Conservation (phyloP, 64 coral and sea anemone genomes). For the Montipora capricornis region DNA sequence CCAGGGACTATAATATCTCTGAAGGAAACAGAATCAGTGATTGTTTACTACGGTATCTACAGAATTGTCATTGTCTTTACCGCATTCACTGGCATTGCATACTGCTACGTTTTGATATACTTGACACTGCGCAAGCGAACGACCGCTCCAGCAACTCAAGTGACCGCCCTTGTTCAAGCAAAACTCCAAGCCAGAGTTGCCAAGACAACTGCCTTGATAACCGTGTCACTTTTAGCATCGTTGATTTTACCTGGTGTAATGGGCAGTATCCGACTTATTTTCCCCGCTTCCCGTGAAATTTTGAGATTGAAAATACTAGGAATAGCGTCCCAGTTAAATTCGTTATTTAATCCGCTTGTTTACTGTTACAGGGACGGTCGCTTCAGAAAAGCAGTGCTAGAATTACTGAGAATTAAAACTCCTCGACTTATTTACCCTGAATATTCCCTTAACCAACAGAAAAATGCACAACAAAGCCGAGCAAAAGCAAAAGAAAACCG, state of each 20-base stretch:
- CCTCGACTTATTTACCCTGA: too few relatives aligned
- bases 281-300: background rate
- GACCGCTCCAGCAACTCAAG: background rate
- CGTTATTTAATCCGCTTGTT: background rate
- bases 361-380: background rate
- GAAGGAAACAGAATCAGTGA: background rate
- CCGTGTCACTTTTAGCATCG: background rate
- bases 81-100: background rate
- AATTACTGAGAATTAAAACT: background rate
- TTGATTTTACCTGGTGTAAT: background rate
- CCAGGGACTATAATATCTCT: background rate
- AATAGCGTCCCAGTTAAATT: background rate
- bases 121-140: background rate
- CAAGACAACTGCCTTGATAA: background rate
- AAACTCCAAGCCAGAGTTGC: background rate
- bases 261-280: background rate
- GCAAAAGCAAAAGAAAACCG: too few relatives aligned
- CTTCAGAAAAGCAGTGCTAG: background rate
- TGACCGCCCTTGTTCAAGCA: background rate
- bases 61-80: too few relatives aligned
- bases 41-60: background rate
- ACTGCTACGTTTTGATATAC: background rate
- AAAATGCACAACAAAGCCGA: too few relatives aligned
- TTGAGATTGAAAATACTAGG: background rate
- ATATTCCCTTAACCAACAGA: too few relatives aligned